Evolutionary conservation across 2,888 invertebrate genomes (phyloP), one percentile per base, ranked within the genome.

Genomic region (Ramazzottius varieornatus): DNA sequence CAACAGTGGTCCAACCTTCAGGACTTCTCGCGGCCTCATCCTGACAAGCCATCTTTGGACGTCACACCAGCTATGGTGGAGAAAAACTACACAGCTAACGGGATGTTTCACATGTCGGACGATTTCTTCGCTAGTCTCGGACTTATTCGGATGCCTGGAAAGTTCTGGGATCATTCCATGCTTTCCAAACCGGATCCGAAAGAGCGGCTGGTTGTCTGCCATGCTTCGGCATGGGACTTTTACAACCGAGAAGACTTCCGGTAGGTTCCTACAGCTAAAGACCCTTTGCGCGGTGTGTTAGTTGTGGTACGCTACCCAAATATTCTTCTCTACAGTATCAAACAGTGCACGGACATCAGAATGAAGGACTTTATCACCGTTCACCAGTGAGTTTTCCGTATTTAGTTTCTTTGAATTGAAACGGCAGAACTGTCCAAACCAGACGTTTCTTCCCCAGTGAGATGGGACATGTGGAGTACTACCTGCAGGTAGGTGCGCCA

Each of bases 141-240:
- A 20, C 70, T 90, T 72, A 83, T 84, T 71, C 83, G 85, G 0
- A 86, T 86, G 78, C 84, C 87, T 0, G 83, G 84, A 0, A 84
- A 86, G 75, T 90, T 89, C 78, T 89, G 89, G 87, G 81, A 84
- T 46, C 81, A 83, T 33, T 88, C 88, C 0, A 81, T 89, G 81
- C 78, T 90, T 33, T 83, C 83, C 69, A 82, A 84, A 67, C 88
- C 89, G 0, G 84, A 84, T 69, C 88, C 88, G 0, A 75, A 80
- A 20, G 84, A 84, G 69, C 80, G 82, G 0, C 2, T 4, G 16
- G 34, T 73, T 1, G 29, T 29, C 16, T 84, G 84, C 69, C 80
- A 83, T 70, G 83, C 83, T 0, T 82, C 83, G 1, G 84, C 88
- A 0, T 88, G 88, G 88, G 88, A 89, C 75, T 86, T 88, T 76